A percentile compares a stretch with the other conserved stretches of the same genome.
These are phyloP conservation scores for Nomada fabriciana DNA, from an alignment of 2,888 invertebrate genomes.

Conservation along the genomic window DNA sequence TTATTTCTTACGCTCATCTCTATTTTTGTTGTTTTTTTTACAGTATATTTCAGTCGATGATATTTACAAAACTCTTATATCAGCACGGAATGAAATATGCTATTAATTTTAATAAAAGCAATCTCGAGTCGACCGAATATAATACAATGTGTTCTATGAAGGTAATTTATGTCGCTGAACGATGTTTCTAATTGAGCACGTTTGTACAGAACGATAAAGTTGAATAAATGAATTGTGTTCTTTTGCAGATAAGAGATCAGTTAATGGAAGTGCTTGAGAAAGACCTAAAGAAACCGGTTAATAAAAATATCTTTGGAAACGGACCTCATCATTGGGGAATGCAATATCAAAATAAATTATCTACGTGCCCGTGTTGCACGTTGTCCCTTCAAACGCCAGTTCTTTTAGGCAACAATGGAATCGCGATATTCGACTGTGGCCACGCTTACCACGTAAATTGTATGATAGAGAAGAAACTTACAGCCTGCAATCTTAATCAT, in stretches of 20 bases:
- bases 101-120: constrained; percentile 74
- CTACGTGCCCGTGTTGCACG: constrained; percentile 86
- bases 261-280: constrained; percentile 75
- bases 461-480: constrained; percentile 86
- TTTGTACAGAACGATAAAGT: background rate
- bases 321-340: constrained; percentile 86
- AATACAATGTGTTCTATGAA: constrained; percentile 80
- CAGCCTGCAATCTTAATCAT: constrained; percentile 82
- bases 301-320: constrained; percentile 75
- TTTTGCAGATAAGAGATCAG: constrained; percentile 73
- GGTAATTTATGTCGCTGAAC: constrained; percentile 66
- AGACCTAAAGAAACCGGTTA: constrained; percentile 73
- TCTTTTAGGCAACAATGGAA: constrained; percentile 87
- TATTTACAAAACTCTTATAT: constrained; percentile 80
- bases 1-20: no score
- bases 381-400: constrained; percentile 87
- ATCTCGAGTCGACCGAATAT: constrained; percentile 68
- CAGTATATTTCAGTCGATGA: constrained; percentile 80
- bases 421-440: constrained; percentile 88
- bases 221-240: background rate
- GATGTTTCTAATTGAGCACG: no score
- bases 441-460: constrained; percentile 88
- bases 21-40: constrained; percentile 44
- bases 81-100: constrained; percentile 76
- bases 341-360: constrained; percentile 76